These are phyloP conservation scores for Gracilinanus agilis DNA, from an alignment of 2,113 vertebrate species.

Conservation along the genomic window DNA sequence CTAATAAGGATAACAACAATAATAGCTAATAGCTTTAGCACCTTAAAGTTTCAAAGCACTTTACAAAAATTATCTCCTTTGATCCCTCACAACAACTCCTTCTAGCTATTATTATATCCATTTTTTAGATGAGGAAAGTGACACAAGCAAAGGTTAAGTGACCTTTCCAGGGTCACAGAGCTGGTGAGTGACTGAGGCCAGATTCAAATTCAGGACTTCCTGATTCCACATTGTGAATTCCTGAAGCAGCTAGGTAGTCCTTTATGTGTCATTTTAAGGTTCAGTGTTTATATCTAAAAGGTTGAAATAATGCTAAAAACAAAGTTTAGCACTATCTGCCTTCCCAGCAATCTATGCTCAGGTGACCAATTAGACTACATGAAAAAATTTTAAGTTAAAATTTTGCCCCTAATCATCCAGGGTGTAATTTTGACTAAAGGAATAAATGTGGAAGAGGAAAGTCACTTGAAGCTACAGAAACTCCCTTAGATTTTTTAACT, in stretches of 20 bases:
- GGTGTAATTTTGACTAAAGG: conserved; percentile 49
- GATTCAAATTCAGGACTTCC: background rate
- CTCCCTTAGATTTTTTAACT: conserved; percentile 21
- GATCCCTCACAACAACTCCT: background rate
- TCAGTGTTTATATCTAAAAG: background rate
- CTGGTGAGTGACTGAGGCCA: background rate
- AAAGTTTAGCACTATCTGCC: background rate
- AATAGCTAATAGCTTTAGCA: background rate
- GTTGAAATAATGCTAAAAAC: background rate
- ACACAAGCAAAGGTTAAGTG: background rate
- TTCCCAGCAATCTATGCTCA: background rate
- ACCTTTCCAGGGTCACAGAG: background rate
- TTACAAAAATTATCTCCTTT: background rate
- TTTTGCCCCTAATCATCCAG: conserved; percentile 30
- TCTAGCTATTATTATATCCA: background rate
- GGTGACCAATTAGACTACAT: background rate
- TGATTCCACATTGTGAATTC: background rate
- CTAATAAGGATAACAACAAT: background rate
- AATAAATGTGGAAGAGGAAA: background rate
- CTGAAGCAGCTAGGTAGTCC: too few species aligned
- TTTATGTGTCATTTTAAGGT: background rate
- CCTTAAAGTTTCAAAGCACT: background rate
- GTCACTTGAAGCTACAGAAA: conserved; percentile 1
- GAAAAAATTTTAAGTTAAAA: conserved; percentile 60
- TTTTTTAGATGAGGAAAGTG: background rate